A percentile compares a stretch with the other conserved stretches of the same genome.
Conservation (phyloP, 2,113 vertebrate species). For the Gopherus flavomarginatus region DNA sequence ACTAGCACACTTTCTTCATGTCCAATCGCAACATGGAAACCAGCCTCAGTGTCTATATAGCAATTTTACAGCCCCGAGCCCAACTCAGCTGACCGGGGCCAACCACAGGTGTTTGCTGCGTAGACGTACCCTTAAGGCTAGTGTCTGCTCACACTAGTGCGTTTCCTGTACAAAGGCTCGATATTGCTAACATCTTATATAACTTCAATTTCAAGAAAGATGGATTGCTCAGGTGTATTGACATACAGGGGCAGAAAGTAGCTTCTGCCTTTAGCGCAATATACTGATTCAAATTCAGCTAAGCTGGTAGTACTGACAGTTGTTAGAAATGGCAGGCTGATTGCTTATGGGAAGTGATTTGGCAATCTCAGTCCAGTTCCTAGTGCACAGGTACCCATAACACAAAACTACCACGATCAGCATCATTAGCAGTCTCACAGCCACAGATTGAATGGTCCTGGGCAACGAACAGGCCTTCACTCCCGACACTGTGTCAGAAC, state of each 20-base stretch:
- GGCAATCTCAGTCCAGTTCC: not conserved
- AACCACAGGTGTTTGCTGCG: too few relatives aligned
- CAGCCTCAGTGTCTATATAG: too few relatives aligned
- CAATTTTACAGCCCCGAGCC: too few relatives aligned
- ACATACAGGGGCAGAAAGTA: fast-evolving
- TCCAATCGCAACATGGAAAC: too few relatives aligned
- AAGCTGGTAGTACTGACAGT: not conserved
- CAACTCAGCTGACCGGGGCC: too few relatives aligned
- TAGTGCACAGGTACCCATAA: not conserved
- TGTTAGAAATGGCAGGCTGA: not conserved
- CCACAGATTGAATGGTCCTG: not conserved
- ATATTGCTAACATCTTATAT: not conserved
- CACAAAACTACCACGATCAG: not conserved
- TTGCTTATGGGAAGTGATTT: not conserved
- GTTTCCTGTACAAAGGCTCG: not conserved
- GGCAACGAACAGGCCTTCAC: not conserved
- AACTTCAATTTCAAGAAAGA: not conserved
- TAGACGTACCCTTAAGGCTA: not conserved
- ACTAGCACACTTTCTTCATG: too few relatives aligned
- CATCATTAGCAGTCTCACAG: not conserved
- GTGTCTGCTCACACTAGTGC: not conserved
- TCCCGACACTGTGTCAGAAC: not conserved
- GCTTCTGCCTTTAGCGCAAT: not conserved
- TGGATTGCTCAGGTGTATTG: not conserved
- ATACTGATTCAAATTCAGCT: not conserved